Evolutionary conservation across 2,797 vertebrate species (phyloP), one percentile per base, ranked within the genome.

Genomic region (Alcedo quadribrachys): DNA sequence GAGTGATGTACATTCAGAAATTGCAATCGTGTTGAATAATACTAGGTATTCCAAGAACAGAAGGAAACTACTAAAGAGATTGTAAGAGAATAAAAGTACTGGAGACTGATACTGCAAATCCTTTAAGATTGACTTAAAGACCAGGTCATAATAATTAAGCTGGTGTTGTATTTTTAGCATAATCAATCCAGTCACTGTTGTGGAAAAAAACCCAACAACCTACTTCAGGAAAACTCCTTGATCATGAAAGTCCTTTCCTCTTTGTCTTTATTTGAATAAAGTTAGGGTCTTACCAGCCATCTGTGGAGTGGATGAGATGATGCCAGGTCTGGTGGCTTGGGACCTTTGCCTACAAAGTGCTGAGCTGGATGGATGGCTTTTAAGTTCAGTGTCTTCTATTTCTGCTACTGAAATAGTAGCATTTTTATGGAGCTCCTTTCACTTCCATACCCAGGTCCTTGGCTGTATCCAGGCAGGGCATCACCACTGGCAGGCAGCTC

Each of bases 351-450:
- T 61, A 53, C 69, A 11, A n/a, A 61, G 61, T 25, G 35, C n/a
- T 63, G 53, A 62, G 63, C 43, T 55, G 45, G 16, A 6, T 24
- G 48, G n/a, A 20, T 20, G 53, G 15, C 19, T 89, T 60, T 0
- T 20, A 1, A 13, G 11, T 63, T 76, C 1, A 0, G 2, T 33
- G 32, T 40, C 7, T 7, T 76, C 30, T 57, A 4, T 53, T 77
- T 55, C 33, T 70, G 51, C 35, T 57, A 9, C 19, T 78, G n/a
- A 48, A 66, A 15, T 12, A 55, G 11, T 62, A 67, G 62, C 43
- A 61, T 0, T 76, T 76, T 68, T 71, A 79, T 60, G 40, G 16
- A 67, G 28, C 13, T 68, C 7, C 17, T 25, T 7, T 45, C 15
- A 63, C 0, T 71, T 67, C 45, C 6, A 3, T 32, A 48, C 11